Evolutionary conservation across 2,888 invertebrate genomes (phyloP), one percentile per base, ranked within the genome.

Genomic region (Hirtodrosophila alboralis): DNA sequence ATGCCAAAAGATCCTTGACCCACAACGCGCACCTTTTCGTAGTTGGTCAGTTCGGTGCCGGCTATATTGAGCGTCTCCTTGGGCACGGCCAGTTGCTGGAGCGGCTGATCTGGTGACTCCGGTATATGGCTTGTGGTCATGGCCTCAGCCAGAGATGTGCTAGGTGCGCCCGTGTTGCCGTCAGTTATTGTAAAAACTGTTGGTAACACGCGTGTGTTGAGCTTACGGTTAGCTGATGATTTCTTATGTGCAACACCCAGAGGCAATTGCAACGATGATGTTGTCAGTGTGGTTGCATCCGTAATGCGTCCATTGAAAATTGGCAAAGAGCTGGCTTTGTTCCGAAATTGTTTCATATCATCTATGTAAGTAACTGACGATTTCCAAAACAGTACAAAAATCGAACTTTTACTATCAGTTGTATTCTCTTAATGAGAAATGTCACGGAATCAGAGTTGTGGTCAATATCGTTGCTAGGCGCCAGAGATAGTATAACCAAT

Each of bases 1-100:
- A 93, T 93, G 3, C 95, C 95, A 89, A 94, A 95, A 0, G 95
- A 94, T 7, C 93, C 90, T 70, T 90, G 90, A 2, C 90, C 90
- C 23, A 90, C 90, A 4, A 89, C 86, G 37, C 88, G 88, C 4
- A 90, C 63, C 66, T 89, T 89, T 26, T 90, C 89, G 60, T 90
- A 90, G 64, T 89, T 88, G 34, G 78, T 84, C 43, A 90, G 52
- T 26, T 89, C 88, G 1, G 88, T 80, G 13, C 89, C 90, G 14
- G 75, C 75, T 1, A 87, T 75, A 33, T 61, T 78, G 14, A 70
- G 12, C 0, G 53, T 9, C 33, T 72, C 72, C 10, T 59, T 57
- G 3, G 75, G 48, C 16, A 78, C 66, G 0, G 48, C 59, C 12
- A 85, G 56, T 21, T 70, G 75, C 33, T 70, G 63, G 0, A 81